A percentile compares a stretch with the other conserved stretches of the same genome.
Conservation (phyloP, 2,797 vertebrate genomes). For the Pelochelys cantorii region DNA sequence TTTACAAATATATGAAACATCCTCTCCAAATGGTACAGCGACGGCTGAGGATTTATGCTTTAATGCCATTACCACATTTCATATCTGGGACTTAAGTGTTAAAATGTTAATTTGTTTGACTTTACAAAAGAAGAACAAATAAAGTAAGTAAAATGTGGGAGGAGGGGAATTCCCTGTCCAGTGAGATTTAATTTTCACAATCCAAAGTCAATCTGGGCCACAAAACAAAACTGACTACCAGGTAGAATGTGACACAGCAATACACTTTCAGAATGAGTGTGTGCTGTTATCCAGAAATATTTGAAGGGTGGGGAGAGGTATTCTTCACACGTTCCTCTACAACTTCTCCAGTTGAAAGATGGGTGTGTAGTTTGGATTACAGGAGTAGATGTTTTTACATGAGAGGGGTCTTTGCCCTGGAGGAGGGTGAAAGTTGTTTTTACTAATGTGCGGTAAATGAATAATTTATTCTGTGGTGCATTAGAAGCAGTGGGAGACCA, state of each 20-base stretch:
- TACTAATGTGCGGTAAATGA: not conserved
- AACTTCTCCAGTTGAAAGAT: not conserved
- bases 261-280: not conserved
- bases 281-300: not conserved
- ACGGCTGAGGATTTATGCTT: not conserved
- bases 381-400: not conserved
- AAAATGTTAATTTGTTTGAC: not conserved
- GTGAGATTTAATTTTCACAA: not conserved
- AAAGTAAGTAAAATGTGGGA: not conserved
- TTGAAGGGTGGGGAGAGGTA: not conserved
- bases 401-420: not conserved
- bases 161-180: not conserved
- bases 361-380: slow-evolving; percentile 14
- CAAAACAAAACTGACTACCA: not conserved
- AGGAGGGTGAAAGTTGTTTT: not conserved
- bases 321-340: not conserved
- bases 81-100: not conserved
- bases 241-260: fast-evolving
- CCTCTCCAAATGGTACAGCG: not conserved
- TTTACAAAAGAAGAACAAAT: not conserved
- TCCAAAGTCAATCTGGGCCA: not conserved
- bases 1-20: not conserved
- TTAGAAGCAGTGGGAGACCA: not conserved
- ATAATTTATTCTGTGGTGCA: not conserved
- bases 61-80: not conserved